Evolutionary conservation across 2,888 invertebrate genomes (phyloP).

Genomic region (Taphrorychus bicolor): DNA sequence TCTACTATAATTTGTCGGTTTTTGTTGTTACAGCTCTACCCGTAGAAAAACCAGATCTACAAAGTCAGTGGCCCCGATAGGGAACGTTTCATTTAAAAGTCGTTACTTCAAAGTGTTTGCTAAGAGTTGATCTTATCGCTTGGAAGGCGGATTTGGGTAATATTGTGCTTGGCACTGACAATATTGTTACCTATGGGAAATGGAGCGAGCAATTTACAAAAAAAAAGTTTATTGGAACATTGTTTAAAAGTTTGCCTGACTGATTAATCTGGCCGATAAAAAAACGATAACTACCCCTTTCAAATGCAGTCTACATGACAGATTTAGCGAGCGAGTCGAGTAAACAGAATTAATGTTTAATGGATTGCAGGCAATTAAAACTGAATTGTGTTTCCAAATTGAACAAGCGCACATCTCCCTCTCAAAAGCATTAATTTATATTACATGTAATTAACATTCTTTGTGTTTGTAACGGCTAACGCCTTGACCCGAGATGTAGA

Average conservation of each 20-base stretch:
- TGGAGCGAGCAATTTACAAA: neutral
- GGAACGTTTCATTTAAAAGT: neutral
- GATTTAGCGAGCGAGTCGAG: neutral
- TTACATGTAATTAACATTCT: neutral
- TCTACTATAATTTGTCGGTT: neutral
- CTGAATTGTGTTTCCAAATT: slow-evolving; percentile 1
- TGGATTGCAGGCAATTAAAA: slow-evolving; percentile 2
- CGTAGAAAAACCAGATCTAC: neutral
- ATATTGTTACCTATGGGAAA: neutral
- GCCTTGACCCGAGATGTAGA: neutral
- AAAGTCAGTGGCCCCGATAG: neutral
- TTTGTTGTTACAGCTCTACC: neutral
- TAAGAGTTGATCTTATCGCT: neutral
- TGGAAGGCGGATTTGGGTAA: neutral
- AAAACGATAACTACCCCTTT: neutral
- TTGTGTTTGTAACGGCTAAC: neutral
- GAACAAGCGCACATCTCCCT: neutral
- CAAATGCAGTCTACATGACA: neutral
- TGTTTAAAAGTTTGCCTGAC: neutral
- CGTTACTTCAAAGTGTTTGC: neutral
- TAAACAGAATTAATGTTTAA: slow-evolving; percentile 3
- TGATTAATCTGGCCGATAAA: neutral
- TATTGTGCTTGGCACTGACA: neutral
- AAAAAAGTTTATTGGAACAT: neutral
- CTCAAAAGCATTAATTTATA: neutral